Base-by-base conservation (phyloP, 1,140 invertebrate species). In the Epicauta chinensis region DNA sequence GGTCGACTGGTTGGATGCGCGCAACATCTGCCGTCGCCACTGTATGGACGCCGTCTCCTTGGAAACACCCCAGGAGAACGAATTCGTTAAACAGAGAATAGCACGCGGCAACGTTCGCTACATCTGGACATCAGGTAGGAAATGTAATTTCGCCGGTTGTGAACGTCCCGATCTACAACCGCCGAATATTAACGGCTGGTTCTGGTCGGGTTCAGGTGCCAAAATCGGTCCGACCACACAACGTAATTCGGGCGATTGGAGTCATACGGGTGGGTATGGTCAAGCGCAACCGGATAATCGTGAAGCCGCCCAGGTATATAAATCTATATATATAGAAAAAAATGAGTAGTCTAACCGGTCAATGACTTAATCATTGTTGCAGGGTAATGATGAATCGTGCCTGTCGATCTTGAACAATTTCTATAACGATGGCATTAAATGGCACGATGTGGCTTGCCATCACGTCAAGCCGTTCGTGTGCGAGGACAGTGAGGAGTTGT, bases 401-500 rank as follows among this genome's bases (percentile, higher is more conserved):
- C 67, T 94, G 62, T 86, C 89, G 14, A 89, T 93, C 57, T 71
- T 93, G 60, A 93, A 93, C 75, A 93, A 93, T 71, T 93, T 93
- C 77, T 93, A 93, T 76, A 87, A 89, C 62, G 91, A 93, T 64
- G 91, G 91, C 30, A 79, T 91, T 60, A 91, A 92, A 71, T 93
- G 91, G 87, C 90, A 93, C 76, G 90, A 93, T 65, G 88, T 93
- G 11, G 89, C 89, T 45, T 93, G 91, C 64, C 87, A 92, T 68
- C 90, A 94, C 70, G 77, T 91, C 48, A 94, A 94, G 72, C 90
- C 90, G 1, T 93, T 93, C 77, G 88, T 94, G 2, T 94, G 91
- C 71, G 90, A 94, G 73, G 90, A 93, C 76, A 90, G 87, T 67
- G 89, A 93, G 55, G 89, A 93, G 72, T 79, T 93, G n/a, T 75